Evolutionary conservation across 2,888 invertebrate genomes (phyloP), one percentile per base, ranked within the genome.

Genomic region (Ligdia adustata): DNA sequence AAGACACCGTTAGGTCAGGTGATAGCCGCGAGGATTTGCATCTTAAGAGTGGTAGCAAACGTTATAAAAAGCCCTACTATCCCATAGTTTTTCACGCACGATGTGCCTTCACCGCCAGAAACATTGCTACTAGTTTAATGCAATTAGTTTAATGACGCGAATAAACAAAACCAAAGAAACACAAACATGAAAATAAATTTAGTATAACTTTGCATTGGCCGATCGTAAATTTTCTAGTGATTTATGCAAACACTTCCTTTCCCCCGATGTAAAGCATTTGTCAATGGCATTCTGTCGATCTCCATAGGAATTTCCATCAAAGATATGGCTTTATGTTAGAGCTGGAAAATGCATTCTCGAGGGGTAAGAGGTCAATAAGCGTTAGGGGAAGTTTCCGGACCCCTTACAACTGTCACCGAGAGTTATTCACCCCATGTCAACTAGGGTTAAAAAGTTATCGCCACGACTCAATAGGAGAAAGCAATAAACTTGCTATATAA

Each of bases 391-490:
- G 67, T 75, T 78, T 68, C 62, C 64, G 53, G 70, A 70, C 76
- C 77, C 76, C 77, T 82, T 72, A 73, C 69, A 79, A 82, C 77
- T 84, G 85, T 85, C 86, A 84, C 72, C 76, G 69, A 67, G 69
- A 78, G 80, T 82, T 82, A 80, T 82, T 82, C 82, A 80, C 82
- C 82, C 82, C 69, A 75, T 72, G 75, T 82, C 84, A 79, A 76
- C 75, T 71, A 72, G 82, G 82, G 84, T 83, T 82, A 78, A 82
- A 76, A 82, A 81, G 79, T 82, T 81, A 82, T 82, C 77, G 75
- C 69, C 69, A 50, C 55, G 65, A 62, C 71, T 78, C 75, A 73
- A 76, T 75, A 69, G 72, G 66, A 78, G 74, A 73, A 82, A 75
- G 80, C 72, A 80, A 84, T 81, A 84, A 79, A 77, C 69, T 66